Base-by-base conservation (phyloP, 2,888 invertebrate species). In the Seladonia tumulorum region DNA sequence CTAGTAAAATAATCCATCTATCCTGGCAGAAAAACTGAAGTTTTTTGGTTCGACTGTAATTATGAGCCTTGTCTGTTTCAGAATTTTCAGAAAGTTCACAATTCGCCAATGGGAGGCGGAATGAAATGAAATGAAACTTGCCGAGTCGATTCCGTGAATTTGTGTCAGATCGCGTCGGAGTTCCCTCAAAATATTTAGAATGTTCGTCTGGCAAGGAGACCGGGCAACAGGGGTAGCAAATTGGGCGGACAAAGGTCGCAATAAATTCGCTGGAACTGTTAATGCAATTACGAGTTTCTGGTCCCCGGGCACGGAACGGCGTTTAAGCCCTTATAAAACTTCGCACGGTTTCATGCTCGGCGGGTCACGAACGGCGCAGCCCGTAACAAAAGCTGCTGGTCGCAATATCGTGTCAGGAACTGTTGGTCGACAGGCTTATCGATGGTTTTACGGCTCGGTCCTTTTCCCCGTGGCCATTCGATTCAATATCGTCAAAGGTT, bases 401-500 rank as follows among this genome's bases (percentile, higher is more conserved):
- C 71, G 60, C 70, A 68, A 76, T 72, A 80, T 63, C 82, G 79
- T 63, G 80, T 66, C 53, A 66, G 76, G 18, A 75, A 86, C 68
- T 68, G 76, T 57, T 39, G 86, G 76, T 73, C 82, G 81, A 80
- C 82, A 76, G 81, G 84, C 82, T 79, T 85, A 85, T 83, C 89
- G 87, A 89, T 90, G 76, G 82, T 90, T 89, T 90, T 85, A 88
- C 70, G 82, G 81, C 68, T 39, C 35, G 81, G 73, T 83, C 90
- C 76, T 83, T 88, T 82, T 83, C 60, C 35, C 78, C 57, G 68
- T 63, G 77, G 74, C 81, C 72, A 81, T 89, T 86, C 84, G 83
- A 90, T 90, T 89, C 89, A 86, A 86, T 83, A 88, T 90, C 79
- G 76, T 84, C 88, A 79, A 88, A 88, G 88, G 82, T 89, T 90